phyloP scores from a whole-genome alignment of 2,113 vertebrate genomes.

The Aplodontia rufa region DNA sequence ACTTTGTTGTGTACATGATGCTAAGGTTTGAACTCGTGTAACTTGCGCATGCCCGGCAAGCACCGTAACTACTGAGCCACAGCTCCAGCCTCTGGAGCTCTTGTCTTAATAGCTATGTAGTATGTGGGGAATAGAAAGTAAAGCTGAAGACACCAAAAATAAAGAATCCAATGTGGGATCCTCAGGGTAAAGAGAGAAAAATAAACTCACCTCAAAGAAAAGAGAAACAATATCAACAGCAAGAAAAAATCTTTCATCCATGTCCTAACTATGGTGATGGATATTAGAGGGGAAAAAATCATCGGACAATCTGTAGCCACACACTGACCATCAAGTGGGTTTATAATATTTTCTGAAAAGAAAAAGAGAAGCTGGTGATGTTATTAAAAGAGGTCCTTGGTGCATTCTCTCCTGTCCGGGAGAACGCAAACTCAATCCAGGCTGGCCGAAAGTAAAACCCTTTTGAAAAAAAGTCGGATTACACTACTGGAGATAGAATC shows the following conservation, averaged over 20 bases:
- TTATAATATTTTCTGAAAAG: neutral
- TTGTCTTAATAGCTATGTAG: neutral
- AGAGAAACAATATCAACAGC: neutral
- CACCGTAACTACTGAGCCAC: no score
- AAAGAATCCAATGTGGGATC: neutral
- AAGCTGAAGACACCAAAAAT: neutral
- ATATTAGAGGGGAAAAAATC: neutral
- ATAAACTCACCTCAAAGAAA: neutral
- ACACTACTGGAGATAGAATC: neutral
- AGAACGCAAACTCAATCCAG: slow-evolving; percentile 18
- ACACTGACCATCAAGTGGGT: neutral
- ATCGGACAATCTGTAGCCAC: neutral
- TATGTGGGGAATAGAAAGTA: neutral
- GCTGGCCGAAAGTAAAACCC: neutral
- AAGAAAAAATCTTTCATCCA: neutral
- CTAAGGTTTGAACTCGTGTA: no score
- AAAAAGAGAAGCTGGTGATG: neutral
- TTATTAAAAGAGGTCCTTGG: neutral
- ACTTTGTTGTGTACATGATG: no score
- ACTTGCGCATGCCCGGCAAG: no score
- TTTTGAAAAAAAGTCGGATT: neutral
- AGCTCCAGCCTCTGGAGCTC: no score
- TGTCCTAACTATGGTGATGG: neutral
- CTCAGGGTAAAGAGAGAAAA: neutral
- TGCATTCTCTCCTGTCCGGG: neutral